phyloP scores from a whole-genome alignment of 2,113 vertebrate genomes.

The Cynopterus brachyotis region DNA sequence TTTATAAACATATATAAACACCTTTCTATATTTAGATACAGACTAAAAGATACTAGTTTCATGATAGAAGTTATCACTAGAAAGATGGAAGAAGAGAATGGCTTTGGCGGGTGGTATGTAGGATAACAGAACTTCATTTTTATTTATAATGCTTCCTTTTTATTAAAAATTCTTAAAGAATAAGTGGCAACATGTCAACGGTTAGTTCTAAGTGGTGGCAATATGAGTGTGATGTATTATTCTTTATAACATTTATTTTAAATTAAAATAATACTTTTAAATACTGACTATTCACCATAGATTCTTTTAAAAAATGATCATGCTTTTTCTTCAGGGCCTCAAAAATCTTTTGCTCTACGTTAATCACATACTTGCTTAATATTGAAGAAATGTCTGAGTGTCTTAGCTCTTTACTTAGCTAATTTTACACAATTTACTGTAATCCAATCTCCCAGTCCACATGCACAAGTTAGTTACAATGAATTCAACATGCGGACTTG shows the following conservation, averaged over 20 bases:
- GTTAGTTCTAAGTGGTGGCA: not conserved
- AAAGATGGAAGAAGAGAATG: not conserved
- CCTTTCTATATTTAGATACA: not conserved
- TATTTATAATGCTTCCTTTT: not conserved
- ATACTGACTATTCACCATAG: not conserved
- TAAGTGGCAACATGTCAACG: not conserved
- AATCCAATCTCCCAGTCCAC: not conserved
- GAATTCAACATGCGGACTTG: not conserved
- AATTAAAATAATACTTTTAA: not conserved
- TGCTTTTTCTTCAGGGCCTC: not conserved
- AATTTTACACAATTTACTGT: constrained; percentile 28
- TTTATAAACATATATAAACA: not conserved
- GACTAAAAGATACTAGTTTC: not conserved
- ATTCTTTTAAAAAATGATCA: not conserved
- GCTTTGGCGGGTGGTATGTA: not conserved
- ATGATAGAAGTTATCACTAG: not conserved
- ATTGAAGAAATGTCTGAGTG: not conserved
- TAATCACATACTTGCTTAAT: constrained; percentile 13
- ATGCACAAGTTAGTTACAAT: not conserved
- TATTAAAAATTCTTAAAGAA: not conserved
- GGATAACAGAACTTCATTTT: constrained; percentile 1
- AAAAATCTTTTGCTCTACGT: not conserved
- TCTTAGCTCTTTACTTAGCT: constrained; percentile 17
- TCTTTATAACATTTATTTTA: not conserved
- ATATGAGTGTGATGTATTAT: not conserved